Conservation (phyloP, 2,797 vertebrate genomes). For the Poecilia picta region DNA sequence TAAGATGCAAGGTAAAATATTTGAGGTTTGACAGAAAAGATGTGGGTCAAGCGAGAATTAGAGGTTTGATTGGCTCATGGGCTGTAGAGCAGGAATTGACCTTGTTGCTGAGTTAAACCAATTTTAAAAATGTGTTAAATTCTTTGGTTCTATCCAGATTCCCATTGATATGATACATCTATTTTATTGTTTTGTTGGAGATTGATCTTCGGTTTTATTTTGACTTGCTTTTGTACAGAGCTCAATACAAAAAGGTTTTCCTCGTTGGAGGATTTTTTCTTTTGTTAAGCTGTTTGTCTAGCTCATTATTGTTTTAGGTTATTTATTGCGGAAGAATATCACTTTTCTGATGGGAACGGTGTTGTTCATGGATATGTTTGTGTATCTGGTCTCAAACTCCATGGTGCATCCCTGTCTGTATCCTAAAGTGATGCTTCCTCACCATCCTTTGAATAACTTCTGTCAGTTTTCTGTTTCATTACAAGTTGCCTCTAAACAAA, state of each 20-base stretch:
- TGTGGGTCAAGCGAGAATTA: not conserved
- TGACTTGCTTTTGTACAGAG: not conserved
- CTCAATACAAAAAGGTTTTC: not conserved
- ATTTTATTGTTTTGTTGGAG: not conserved
- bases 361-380: not conserved
- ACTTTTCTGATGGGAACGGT: not conserved
- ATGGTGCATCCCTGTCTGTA: not conserved
- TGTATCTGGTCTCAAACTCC: not conserved
- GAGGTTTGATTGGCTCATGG: not conserved
- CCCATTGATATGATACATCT: not conserved
- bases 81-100: not conserved
- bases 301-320: not conserved
- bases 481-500: not conserved
- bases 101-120: not conserved
- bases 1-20: not conserved
- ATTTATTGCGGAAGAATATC: not conserved
- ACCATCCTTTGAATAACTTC: not conserved
- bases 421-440: not conserved
- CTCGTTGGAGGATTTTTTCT: not conserved
- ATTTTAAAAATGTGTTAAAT: not conserved
- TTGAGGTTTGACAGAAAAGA: not conserved
- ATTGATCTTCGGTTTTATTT: not conserved
- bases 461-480: not conserved
- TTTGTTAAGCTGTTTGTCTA: not conserved
- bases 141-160: not conserved